Evolutionary conservation across 2,888 invertebrate species (phyloP).

Genomic region (Plebejus argus): DNA sequence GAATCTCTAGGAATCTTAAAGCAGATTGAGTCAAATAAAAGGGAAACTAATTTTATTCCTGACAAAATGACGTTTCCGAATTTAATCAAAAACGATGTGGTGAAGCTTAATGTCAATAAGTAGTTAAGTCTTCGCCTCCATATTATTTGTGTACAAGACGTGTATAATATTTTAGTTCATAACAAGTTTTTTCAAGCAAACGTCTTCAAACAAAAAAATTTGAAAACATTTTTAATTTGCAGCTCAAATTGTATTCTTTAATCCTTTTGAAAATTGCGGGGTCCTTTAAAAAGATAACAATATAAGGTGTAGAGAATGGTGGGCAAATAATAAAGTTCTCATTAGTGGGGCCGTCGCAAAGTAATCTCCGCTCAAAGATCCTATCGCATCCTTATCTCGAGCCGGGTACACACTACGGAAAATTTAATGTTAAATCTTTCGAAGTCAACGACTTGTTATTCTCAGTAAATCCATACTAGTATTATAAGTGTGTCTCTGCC

Average conservation of each 20-base stretch:
- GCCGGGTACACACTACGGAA: neutral
- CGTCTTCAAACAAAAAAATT: neutral
- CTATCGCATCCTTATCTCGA: neutral
- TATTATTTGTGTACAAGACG: too few species aligned
- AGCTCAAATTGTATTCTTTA: neutral
- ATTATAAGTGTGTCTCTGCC: neutral
- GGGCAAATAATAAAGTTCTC: slow-evolving; percentile 22
- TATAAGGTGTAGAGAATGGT: slow-evolving; percentile 2
- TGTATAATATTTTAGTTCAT: neutral
- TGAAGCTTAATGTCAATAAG: too few species aligned
- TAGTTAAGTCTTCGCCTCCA: too few species aligned
- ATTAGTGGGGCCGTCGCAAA: slow-evolving; percentile 13
- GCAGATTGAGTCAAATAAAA: neutral
- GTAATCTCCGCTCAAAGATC: slow-evolving; percentile 15
- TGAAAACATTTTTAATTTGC: neutral
- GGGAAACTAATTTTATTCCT: neutral
- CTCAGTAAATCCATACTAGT: neutral
- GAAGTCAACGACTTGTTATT: neutral
- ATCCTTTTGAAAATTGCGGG: neutral
- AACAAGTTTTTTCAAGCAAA: neutral
- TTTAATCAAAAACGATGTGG: too few species aligned
- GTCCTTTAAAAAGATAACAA: slow-evolving; percentile 19
- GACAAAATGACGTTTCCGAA: too few species aligned
- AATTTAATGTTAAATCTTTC: neutral
- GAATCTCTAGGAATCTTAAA: neutral